Base-by-base conservation (phyloP, 2,888 invertebrate genomes). In the Blastobasis lacticolella region DNA sequence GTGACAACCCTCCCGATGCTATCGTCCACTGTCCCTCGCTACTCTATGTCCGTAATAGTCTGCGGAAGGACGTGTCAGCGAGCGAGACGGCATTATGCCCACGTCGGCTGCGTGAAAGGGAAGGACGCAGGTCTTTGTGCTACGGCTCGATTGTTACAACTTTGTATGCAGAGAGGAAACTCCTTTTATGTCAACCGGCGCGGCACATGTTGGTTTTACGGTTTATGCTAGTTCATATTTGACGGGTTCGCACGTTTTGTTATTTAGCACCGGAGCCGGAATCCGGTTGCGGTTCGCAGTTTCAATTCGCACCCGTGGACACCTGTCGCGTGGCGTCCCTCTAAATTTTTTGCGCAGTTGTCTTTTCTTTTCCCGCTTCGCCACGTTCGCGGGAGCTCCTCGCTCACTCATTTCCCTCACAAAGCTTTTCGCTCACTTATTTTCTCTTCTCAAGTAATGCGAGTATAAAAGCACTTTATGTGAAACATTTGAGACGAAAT, bases 21-120 rank as follows among this genome's bases (percentile, higher is more conserved):
- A 81, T 82, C 81, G 66, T 67, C 62, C 54, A n/a, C 66, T 67
- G 70, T 72, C 71, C 67, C 38, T 49, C 38, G 44, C 72, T 72
- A 71, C 71, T 69, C 69, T 69, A 64, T 70, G 72, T 73, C 73
- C 71, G 74, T 72, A 74, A 73, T 76, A 72, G 69, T 67, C 65
- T 58, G 68, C 75, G 85, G 83, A 84, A 83, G 82, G 83, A 85
- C 66, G 74, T 81, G 79, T 84, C 84, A 79, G 62, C 55, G 70
- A 81, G 76, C 63, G 78, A 76, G 81, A 81, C 76, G 66, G 75
- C 71, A 74, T 78, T 81, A 85, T 83, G 58, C 74, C 69, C 71
- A 56, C 69, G 73, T 82, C 76, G 63, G 57, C 58, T 59, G 77
- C 61, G 72, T 73, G 76, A 82, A 81, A 76, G 73, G 73, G 78